Evolutionary conservation across 2,888 invertebrate genomes (phyloP).

Genomic region (Clostera curtula): DNA sequence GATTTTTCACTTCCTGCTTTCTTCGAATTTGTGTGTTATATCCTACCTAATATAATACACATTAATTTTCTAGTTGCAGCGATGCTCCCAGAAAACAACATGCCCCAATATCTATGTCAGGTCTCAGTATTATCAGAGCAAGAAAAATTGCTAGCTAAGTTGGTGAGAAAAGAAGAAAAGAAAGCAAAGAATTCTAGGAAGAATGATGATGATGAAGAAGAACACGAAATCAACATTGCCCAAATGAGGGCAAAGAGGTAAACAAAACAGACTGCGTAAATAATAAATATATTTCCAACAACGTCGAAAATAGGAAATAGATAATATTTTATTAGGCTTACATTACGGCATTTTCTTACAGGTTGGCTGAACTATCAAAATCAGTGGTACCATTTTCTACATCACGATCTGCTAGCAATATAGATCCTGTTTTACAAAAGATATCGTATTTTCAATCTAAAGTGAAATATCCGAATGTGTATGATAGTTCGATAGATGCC

Average conservation of each 20-base stretch:
- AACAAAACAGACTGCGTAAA: slow-evolving; percentile 1
- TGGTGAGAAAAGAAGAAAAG: slow-evolving; percentile 89
- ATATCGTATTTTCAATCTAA: slow-evolving; percentile 64
- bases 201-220: slow-evolving; percentile 64
- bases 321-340: no score
- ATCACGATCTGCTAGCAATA: slow-evolving; percentile 42
- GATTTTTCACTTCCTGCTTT: no score
- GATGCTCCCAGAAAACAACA: slow-evolving; percentile 56
- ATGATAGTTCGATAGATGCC: slow-evolving; percentile 83
- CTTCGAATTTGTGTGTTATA: no score
- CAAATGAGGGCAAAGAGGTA: slow-evolving; percentile 73
- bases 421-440: slow-evolving; percentile 48
- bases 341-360: slow-evolving; percentile 29
- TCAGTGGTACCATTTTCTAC: slow-evolving; percentile 67
- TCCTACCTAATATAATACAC: no score
- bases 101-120: slow-evolving; percentile 84
- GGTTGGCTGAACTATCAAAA: slow-evolving; percentile 57
- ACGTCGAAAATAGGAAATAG: no score
- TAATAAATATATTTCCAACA: background rate
- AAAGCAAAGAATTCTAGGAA: slow-evolving; percentile 72
- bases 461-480: slow-evolving; percentile 89
- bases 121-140: slow-evolving; percentile 89
- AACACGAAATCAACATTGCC: slow-evolving; percentile 68
- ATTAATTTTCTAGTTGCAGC: slow-evolving; percentile 44
- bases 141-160: slow-evolving; percentile 85